Evolutionary conservation across 2,888 invertebrate species (phyloP).

Genomic region (Isoperla grammatica): DNA sequence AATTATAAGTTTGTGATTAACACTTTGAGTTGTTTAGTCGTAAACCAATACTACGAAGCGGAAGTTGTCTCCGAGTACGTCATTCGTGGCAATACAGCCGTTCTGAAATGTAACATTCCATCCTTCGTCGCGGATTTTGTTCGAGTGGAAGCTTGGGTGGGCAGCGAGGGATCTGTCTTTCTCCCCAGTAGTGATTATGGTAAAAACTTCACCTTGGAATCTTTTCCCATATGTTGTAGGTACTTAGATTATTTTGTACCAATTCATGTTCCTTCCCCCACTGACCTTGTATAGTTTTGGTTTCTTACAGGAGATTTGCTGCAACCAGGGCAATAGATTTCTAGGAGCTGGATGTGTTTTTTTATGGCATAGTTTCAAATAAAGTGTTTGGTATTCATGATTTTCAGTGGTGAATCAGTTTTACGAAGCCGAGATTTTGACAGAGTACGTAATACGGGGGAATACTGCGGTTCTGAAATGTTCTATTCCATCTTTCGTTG

Average conservation of each 20-base stretch:
- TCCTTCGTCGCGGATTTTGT: slow-evolving; percentile 90
- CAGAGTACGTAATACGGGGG: slow-evolving; percentile 67
- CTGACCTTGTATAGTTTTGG: background rate
- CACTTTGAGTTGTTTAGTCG: slow-evolving; percentile 54
- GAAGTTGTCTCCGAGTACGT: slow-evolving; percentile 89
- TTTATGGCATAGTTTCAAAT: too few species aligned
- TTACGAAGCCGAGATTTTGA: slow-evolving; percentile 65
- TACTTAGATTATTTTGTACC: background rate
- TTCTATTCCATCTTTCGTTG: slow-evolving; percentile 68
- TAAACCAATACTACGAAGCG: slow-evolving; percentile 82
- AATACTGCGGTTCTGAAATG: slow-evolving; percentile 68
- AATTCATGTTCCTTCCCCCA: background rate
- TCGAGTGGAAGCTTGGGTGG: slow-evolving; percentile 74
- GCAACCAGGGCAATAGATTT: background rate
- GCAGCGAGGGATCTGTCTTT: slow-evolving; percentile 61
- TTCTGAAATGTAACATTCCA: slow-evolving; percentile 83
- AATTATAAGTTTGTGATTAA: background rate
- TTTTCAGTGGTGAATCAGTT: slow-evolving; percentile 63
- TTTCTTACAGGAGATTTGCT: background rate
- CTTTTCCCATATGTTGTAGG: background rate
- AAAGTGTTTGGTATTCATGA: background rate
- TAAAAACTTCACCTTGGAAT: slow-evolving; percentile 43
- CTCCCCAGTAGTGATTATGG: slow-evolving; percentile 67
- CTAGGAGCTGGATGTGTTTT: background rate
- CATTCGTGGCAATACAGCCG: slow-evolving; percentile 80